These are phyloP conservation scores for Sorex araneus DNA, from an alignment of 2,113 vertebrate genomes.

Conservation along the genomic window DNA sequence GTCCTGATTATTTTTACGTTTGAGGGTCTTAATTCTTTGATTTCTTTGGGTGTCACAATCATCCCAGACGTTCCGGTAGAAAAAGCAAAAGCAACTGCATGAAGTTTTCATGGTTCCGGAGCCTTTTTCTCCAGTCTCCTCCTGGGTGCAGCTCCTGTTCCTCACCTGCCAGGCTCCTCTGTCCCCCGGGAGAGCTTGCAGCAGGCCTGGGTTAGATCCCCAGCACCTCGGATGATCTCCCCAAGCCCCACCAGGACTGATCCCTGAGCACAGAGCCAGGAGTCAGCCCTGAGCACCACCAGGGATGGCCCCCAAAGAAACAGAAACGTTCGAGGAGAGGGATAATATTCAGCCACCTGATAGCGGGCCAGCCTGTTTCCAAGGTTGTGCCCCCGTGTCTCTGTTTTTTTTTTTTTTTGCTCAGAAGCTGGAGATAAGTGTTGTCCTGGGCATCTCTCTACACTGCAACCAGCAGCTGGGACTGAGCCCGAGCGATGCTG, in stretches of 20 bases:
- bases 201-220: too few species aligned
- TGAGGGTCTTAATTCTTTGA: constrained; percentile 33
- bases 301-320: too few species aligned
- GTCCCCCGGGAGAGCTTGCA: not conserved
- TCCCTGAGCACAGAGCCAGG: too few species aligned
- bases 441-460: too few species aligned
- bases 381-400: not conserved
- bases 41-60: not conserved
- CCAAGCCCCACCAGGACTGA: too few species aligned
- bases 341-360: not conserved
- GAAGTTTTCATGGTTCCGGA: not conserved
- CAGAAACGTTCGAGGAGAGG: too few species aligned
- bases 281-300: too few species aligned
- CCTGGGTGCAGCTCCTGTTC: not conserved
- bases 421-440: too few species aligned
- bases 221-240: too few species aligned
- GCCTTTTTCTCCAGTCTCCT: not conserved
- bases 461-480: not conserved
- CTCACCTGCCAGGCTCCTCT: not conserved
- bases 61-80: constrained; percentile 3
- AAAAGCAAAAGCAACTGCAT: not conserved
- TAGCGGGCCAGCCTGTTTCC: not conserved
- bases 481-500: constrained; percentile 58
- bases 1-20: too few species aligned
- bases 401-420: not conserved